These are phyloP conservation scores for Microchirus variegatus DNA, from an alignment of 2,797 vertebrate genomes.

Conservation along the genomic window DNA sequence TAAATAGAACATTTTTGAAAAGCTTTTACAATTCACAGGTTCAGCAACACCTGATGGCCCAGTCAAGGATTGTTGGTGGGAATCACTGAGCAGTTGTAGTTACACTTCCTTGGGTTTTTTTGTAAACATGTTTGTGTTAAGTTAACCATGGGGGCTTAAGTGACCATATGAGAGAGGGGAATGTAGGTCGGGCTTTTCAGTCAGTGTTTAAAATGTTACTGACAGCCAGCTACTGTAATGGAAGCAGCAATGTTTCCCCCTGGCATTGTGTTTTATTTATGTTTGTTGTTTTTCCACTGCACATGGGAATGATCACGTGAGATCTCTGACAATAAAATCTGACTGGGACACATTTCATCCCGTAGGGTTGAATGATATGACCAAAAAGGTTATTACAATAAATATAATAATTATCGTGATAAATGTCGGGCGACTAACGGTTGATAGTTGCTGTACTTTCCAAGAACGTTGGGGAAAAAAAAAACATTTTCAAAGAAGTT, in stretches of 20 bases:
- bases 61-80: background rate
- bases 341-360: too few species aligned
- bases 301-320: background rate
- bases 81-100: background rate
- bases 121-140: background rate
- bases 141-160: background rate
- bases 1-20: too few species aligned
- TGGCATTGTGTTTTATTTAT: background rate
- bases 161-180: background rate
- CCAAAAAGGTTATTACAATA: too few species aligned
- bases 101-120: background rate
- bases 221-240: background rate
- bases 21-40: too few species aligned
- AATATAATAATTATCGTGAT: too few species aligned
- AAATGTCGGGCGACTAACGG: too few species aligned
- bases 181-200: conserved; percentile 2
- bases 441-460: too few species aligned
- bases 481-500: too few species aligned
- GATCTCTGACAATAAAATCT: too few species aligned
- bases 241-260: background rate
- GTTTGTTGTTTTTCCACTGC: background rate
- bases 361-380: too few species aligned
- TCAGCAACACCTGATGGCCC: too few species aligned
- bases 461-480: too few species aligned
- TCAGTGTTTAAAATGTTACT: background rate